Evolutionary conservation across 1,140 invertebrate genomes (phyloP).

Genomic region (Solen grandis): DNA sequence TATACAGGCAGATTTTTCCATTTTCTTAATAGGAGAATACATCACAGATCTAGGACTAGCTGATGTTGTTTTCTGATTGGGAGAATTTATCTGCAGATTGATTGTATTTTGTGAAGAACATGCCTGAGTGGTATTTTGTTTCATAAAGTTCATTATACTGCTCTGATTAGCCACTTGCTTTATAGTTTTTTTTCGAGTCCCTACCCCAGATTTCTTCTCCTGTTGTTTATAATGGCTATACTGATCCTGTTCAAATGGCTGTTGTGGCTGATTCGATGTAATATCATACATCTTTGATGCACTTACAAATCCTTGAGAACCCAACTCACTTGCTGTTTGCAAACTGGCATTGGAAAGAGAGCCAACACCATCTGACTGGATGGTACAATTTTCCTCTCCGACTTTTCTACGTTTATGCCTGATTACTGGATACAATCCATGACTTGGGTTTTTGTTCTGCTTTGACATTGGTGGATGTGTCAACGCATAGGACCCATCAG

Average conservation of each 20-base stretch:
- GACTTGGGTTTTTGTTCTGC: constrained; percentile 54
- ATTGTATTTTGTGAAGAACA: too few species aligned
- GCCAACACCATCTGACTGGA: neutral
- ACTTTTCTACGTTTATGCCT: constrained; percentile 32
- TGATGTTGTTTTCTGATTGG: too few species aligned
- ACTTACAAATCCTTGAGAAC: neutral
- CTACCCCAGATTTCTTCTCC: too few species aligned
- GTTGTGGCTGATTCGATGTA: too few species aligned
- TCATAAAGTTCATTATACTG: constrained; percentile 33
- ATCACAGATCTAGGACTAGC: constrained; percentile 40
- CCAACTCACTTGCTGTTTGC: too few species aligned
- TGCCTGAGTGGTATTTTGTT: neutral
- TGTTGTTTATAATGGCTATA: too few species aligned
- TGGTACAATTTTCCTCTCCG: too few species aligned
- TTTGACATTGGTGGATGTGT: constrained; percentile 14
- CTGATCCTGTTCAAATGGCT: too few species aligned
- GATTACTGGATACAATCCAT: constrained; percentile 59
- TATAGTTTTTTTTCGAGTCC: constrained; percentile 22
- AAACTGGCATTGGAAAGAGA: too few species aligned
- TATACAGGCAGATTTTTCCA: constrained; percentile 23
- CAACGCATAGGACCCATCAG: constrained; percentile 21
- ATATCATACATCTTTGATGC: neutral
- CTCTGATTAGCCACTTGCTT: constrained; percentile 43
- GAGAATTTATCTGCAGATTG: too few species aligned
- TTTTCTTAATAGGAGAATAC: constrained; percentile 58